These are phyloP conservation scores for Epizoanthus ramosus DNA, from an alignment of 92 coral and sea anemone genomes.

Conservation along the genomic window DNA sequence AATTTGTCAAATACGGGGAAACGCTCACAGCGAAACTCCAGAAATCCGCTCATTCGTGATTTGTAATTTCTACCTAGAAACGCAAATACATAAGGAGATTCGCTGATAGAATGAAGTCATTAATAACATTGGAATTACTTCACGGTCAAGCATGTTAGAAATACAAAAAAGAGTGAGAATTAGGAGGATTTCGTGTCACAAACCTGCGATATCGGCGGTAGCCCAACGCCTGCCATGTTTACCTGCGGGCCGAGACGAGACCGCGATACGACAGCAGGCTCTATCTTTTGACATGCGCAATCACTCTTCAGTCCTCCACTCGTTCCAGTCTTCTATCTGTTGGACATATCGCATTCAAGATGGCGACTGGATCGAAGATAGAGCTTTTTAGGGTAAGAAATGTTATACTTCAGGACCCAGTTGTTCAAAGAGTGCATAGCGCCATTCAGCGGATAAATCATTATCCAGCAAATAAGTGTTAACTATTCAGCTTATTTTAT, in stretches of 20 bases:
- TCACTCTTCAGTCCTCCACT: background rate
- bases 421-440: no score
- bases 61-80: slow-evolving; percentile 6
- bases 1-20: background rate
- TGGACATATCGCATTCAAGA: slow-evolving; percentile 44
- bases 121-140: background rate
- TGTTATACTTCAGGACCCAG: background rate
- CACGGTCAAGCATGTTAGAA: background rate
- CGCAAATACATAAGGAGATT: background rate
- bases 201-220: slow-evolving; percentile 91
- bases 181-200: slow-evolving; percentile 12
- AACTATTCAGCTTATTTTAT: no score
- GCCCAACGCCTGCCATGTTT: slow-evolving; percentile 94
- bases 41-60: background rate
- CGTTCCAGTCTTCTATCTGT: slow-evolving; percentile 29
- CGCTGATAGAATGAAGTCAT: background rate
- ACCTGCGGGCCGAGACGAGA: slow-evolving; percentile 37
- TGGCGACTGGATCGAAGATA: slow-evolving; percentile 98
- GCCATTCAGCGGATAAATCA: no score
- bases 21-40: background rate
- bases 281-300: slow-evolving; percentile 37
- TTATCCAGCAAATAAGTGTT: no score
- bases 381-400: slow-evolving; percentile 88
- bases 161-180: background rate
- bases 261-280: slow-evolving; percentile 47